Percentiles rank a stretch among this genome's conserved stretches.
Evolutionary conservation across 2,113 vertebrate species (phyloP).

Genomic region (Psittacara wagleri): DNA sequence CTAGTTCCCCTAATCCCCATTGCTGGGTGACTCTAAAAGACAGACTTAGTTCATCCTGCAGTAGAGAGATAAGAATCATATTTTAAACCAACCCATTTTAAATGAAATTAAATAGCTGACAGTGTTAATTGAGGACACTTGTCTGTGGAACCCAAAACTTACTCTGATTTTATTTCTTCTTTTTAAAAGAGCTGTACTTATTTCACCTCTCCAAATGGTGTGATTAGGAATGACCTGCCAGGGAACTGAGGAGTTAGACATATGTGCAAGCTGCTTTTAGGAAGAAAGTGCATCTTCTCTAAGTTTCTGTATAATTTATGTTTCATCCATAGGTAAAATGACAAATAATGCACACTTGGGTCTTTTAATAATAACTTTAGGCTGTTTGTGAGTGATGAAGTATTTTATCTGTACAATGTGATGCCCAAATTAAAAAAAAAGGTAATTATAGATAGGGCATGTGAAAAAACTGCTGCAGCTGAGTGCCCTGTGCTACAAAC

Average conservation of each 20-base stretch:
- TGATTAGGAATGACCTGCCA: background rate
- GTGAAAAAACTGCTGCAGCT: background rate
- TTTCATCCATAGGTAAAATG: background rate
- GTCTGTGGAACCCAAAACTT: background rate
- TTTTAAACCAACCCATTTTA: conserved; percentile 56
- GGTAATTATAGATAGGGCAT: rapidly evolving
- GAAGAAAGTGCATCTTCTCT: background rate
- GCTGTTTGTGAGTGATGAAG: background rate
- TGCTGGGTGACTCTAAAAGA: conserved; percentile 45
- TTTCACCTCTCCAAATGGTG: background rate
- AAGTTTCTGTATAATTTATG: background rate
- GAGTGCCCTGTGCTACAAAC: background rate
- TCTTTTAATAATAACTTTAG: background rate
- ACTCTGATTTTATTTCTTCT: background rate
- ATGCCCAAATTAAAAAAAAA: background rate
- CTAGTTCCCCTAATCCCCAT: conserved; percentile 13
- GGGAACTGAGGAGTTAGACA: background rate
- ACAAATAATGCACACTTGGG: background rate
- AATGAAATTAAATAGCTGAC: conserved; percentile 48
- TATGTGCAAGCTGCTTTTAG: background rate
- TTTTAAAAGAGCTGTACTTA: background rate
- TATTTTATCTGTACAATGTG: background rate
- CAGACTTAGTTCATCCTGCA: conserved; percentile 4
- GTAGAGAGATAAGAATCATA: conserved; percentile 26
- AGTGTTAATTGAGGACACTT: conserved; percentile 53